Conservation (phyloP, 2,888 invertebrate genomes). For the Agrotis clavis region DNA sequence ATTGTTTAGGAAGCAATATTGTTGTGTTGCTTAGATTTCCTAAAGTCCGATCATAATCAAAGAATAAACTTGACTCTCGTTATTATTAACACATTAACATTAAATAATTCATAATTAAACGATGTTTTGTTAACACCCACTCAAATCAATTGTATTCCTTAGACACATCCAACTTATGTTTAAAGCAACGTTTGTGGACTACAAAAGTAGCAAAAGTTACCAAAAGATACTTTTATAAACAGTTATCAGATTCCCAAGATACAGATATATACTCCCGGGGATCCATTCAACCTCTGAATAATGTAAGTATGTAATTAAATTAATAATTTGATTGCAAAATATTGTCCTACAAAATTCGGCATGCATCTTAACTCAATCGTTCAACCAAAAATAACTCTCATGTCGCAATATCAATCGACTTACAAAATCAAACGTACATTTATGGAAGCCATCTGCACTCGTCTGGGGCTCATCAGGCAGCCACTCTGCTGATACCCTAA, state of each 20-base stretch:
- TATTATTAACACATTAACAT: not conserved
- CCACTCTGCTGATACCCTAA: conserved; percentile 59
- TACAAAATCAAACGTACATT: conserved; percentile 19
- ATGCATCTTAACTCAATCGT: too few species aligned
- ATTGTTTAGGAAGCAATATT: too few species aligned
- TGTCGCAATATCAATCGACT: conserved; percentile 5
- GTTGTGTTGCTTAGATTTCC: not conserved
- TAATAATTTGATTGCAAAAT: too few species aligned
- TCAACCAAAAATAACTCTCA: not conserved
- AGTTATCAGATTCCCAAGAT: too few species aligned
- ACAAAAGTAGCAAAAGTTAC: not conserved
- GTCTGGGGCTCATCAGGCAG: conserved; percentile 56
- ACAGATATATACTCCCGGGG: too few species aligned
- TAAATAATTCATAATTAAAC: not conserved
- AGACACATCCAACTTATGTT: too few species aligned
- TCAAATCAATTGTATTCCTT: not conserved
- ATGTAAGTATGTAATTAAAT: too few species aligned
- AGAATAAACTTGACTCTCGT: too few species aligned
- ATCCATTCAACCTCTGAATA: too few species aligned
- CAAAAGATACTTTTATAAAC: not conserved
- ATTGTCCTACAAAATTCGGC: too few species aligned
- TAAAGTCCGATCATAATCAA: too few species aligned
- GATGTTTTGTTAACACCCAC: not conserved
- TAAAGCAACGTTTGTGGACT: too few species aligned
- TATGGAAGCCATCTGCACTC: conserved; percentile 42